Percentiles rank a stretch among this genome's conserved stretches.
Conservation (phyloP, 1,140 invertebrate species). For the Heterodera carotae region DNA sequence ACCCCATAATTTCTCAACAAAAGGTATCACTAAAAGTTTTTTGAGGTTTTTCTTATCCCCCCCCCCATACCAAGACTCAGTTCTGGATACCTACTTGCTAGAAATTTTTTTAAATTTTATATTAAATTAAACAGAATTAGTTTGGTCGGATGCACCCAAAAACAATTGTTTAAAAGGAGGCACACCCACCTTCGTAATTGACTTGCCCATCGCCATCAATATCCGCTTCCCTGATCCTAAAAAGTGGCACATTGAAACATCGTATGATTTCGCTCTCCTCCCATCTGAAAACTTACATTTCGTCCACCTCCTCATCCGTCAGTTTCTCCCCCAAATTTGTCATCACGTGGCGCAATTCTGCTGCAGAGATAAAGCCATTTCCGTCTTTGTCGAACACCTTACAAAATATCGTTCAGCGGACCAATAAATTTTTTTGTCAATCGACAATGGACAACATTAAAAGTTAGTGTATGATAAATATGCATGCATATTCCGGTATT, state of each 20-base stretch:
- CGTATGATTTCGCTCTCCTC: conserved; percentile 70
- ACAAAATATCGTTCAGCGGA: background rate
- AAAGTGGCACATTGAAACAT: conserved; percentile 95
- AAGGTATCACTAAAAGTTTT: no score
- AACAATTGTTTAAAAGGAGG: no score
- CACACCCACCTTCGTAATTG: conserved; percentile 83
- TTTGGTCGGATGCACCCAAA: background rate
- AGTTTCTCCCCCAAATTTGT: conserved; percentile 93
- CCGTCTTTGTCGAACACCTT: conserved; percentile 72
- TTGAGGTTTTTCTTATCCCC: no score
- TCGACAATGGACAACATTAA: no score
- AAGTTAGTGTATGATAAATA: no score
- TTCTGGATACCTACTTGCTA: no score
- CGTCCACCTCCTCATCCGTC: conserved; percentile 96
- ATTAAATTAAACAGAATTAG: background rate
- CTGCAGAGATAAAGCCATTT: conserved; percentile 84
- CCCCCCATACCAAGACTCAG: no score
- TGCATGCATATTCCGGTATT: no score
- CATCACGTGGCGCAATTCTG: conserved; percentile 88
- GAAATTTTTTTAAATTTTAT: no score
- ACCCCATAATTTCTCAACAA: no score
- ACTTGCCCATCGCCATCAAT: conserved; percentile 98
- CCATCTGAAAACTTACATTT: conserved; percentile 94
- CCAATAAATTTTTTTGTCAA: background rate
- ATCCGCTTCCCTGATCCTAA: conserved; percentile 79